Conservation (phyloP, 1,140 invertebrate species). For the Drosophila pectinifera region DNA sequence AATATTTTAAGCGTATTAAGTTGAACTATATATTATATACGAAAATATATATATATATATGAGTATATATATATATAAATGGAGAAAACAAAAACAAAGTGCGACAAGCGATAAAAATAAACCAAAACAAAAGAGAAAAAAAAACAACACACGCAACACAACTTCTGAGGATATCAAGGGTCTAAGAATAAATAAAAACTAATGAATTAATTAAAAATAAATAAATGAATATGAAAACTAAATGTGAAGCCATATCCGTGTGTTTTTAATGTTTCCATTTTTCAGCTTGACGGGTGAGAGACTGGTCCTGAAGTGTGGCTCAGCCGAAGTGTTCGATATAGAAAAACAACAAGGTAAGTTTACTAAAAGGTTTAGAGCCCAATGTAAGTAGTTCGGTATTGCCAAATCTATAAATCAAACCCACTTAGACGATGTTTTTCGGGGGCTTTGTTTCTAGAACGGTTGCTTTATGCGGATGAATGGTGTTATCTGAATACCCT, state of each 20-base stretch:
- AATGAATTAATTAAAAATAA: constrained; percentile 83
- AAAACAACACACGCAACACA: constrained; percentile 61
- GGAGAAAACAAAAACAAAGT: constrained; percentile 38
- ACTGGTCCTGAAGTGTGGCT: too few relatives aligned
- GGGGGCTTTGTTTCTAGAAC: neutral
- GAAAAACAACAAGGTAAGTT: too few relatives aligned
- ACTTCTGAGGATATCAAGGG: constrained; percentile 83
- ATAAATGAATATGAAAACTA: constrained; percentile 83
- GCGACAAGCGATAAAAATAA: constrained; percentile 72
- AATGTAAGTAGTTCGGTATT: too few relatives aligned
- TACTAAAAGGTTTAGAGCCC: too few relatives aligned
- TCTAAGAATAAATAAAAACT: constrained; percentile 83
- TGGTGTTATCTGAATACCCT: neutral
- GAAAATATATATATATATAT: constrained; percentile 28
- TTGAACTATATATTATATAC: constrained; percentile 40
- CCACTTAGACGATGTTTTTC: too few relatives aligned
- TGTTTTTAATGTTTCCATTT: constrained; percentile 24
- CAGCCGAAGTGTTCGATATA: too few relatives aligned
- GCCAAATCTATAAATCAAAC: too few relatives aligned
- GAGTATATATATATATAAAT: constrained; percentile 16
- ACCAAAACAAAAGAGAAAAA: constrained; percentile 55
- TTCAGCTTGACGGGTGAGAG: too few relatives aligned
- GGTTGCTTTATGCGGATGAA: too few relatives aligned
- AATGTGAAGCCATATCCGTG: constrained; percentile 62
- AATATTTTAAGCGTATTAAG: constrained; percentile 58